Percentiles rank a stretch among this genome's conserved stretches.
Conservation (phyloP, 2,113 vertebrate genomes). For the Dromiciops gliroides region DNA sequence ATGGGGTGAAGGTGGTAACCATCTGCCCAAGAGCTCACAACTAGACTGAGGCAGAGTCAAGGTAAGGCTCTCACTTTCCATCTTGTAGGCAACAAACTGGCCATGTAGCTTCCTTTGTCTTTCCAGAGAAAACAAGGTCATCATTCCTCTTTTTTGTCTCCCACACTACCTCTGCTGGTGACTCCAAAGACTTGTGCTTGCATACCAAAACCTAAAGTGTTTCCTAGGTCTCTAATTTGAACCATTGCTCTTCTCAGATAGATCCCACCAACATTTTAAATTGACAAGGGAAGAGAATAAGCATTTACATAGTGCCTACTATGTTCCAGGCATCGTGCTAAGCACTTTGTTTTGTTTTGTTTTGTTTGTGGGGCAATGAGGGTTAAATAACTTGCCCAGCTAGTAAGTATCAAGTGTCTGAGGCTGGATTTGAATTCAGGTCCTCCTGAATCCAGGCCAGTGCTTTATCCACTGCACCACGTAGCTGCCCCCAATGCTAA, state of each 20-base stretch:
- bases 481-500: too few relatives aligned
- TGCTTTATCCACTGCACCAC: too few relatives aligned
- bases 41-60: neutral
- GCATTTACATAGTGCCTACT: neutral
- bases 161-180: neutral
- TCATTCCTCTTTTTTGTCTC: neutral
- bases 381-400: too few relatives aligned
- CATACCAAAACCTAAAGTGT: neutral
- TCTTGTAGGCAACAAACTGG: neutral
- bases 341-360: too few relatives aligned
- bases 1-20: constrained; percentile 7
- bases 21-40: neutral
- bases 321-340: neutral
- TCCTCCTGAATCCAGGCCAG: too few relatives aligned
- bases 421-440: too few relatives aligned
- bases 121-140: neutral
- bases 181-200: neutral
- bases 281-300: neutral
- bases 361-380: too few relatives aligned
- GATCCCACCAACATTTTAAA: neutral
- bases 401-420: too few relatives aligned
- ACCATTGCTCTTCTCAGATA: neutral
- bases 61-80: constrained; percentile 6
- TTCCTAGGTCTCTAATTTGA: neutral
- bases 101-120: neutral